Percentiles rank a stretch among this genome's conserved stretches.
phyloP scores from a whole-genome alignment of 1,140 invertebrate genomes.

The Calephelis virginiensis region DNA sequence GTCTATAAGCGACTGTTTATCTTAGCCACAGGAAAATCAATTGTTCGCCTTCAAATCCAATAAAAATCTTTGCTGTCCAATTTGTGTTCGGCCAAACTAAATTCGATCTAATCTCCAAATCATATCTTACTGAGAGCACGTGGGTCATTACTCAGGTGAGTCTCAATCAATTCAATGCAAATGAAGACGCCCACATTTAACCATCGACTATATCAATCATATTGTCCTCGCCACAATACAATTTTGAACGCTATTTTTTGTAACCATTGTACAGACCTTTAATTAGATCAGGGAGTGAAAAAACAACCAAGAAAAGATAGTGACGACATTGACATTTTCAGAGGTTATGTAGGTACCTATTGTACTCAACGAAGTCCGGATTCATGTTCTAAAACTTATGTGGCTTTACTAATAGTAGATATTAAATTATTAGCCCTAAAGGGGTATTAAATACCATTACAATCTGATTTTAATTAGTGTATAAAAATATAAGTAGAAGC shows the following conservation, averaged over 20 bases:
- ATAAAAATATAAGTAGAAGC: too few species aligned
- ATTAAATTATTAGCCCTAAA: too few species aligned
- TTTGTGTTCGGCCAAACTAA: neutral
- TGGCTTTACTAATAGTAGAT: too few species aligned
- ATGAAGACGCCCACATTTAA: conserved; percentile 52
- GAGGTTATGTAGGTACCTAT: conserved; percentile 23
- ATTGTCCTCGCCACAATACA: conserved; percentile 43
- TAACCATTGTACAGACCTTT: conserved; percentile 44
- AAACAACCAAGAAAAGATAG: conserved; percentile 37
- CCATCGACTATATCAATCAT: conserved; percentile 59
- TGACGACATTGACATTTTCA: conserved; percentile 62
- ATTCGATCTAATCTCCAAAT: conserved; percentile 11
- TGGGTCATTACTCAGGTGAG: conserved; percentile 54
- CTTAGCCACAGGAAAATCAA: too few species aligned
- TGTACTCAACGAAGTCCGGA: too few species aligned
- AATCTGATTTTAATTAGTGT: too few species aligned
- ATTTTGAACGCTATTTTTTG: conserved; percentile 49
- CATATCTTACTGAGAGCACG: conserved; percentile 37
- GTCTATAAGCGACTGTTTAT: too few species aligned
- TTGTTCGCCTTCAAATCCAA: too few species aligned
- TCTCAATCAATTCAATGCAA: conserved; percentile 71
- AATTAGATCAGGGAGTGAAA: conserved; percentile 52
- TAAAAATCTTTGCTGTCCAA: neutral
- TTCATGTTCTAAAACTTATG: too few species aligned
- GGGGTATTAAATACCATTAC: too few species aligned